phyloP scores from a whole-genome alignment of 2,797 vertebrate species.

The Rousettus madagascariensis region DNA sequence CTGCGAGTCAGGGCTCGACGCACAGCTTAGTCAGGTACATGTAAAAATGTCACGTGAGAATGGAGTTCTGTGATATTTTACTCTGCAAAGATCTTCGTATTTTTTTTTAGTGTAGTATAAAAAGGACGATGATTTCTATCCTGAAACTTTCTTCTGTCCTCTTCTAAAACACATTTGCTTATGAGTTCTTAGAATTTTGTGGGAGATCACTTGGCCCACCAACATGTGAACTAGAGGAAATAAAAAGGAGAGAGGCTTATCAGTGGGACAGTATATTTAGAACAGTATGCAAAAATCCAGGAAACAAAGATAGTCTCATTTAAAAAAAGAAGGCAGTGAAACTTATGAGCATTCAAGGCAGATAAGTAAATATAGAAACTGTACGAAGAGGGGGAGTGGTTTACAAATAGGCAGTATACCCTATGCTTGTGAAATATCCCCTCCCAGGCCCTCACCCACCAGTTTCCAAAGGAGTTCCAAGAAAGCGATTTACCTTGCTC shows the following conservation, averaged over 20 bases:
- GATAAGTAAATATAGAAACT: not conserved
- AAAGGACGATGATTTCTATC: not conserved
- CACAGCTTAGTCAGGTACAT: not conserved
- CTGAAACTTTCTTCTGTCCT: not conserved
- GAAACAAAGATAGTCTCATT: conserved; percentile 24
- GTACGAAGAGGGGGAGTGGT: not conserved
- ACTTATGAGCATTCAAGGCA: not conserved
- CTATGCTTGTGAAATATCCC: not conserved
- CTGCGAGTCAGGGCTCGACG: not conserved
- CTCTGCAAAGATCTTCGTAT: not conserved
- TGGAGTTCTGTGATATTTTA: not conserved
- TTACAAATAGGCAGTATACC: not conserved
- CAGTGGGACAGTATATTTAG: conserved; percentile 33
- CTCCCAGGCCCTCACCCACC: not conserved
- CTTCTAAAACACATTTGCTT: not conserved
- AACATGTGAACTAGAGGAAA: not conserved
- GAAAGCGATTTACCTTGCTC: not conserved
- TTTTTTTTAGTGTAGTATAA: not conserved
- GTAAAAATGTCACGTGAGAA: not conserved
- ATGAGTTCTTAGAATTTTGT: not conserved
- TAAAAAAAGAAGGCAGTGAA: not conserved
- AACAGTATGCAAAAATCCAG: conserved; percentile 36
- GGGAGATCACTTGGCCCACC: not conserved
- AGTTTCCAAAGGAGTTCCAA: not conserved
- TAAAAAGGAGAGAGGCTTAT: not conserved